Percentiles rank a stretch among this genome's conserved stretches.
phyloP scores from a whole-genome alignment of 1,140 invertebrate genomes.

The Sarcophaga bullata region DNA sequence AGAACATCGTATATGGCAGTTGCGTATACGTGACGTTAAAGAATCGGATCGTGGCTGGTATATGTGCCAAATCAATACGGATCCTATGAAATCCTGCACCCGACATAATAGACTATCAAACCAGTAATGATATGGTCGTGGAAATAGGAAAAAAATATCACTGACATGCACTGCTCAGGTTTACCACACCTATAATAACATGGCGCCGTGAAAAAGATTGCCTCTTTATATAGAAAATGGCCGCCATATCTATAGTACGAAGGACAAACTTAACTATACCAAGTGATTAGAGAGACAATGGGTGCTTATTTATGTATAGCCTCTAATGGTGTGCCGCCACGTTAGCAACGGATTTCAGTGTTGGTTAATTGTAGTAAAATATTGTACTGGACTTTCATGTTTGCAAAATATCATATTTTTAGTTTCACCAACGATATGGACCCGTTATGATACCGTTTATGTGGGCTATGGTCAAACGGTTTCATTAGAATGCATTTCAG shows the following conservation, averaged over 20 bases:
- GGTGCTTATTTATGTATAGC: slow-evolving; percentile 68
- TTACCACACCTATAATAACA: slow-evolving; percentile 73
- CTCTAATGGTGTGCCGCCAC: slow-evolving; percentile 81
- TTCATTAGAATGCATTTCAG: slow-evolving; percentile 69
- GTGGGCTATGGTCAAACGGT: slow-evolving; percentile 70
- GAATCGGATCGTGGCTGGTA: slow-evolving; percentile 84
- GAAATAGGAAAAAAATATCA: slow-evolving; percentile 80
- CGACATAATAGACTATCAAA: slow-evolving; percentile 79
- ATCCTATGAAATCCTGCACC: slow-evolving; percentile 90
- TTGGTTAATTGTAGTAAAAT: slow-evolving; percentile 78
- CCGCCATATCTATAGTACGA: slow-evolving; percentile 60
- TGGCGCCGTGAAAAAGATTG: slow-evolving; percentile 76
- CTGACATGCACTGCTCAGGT: slow-evolving; percentile 80
- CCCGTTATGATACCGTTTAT: slow-evolving; percentile 70
- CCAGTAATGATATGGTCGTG: slow-evolving; percentile 78
- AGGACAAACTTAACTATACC: slow-evolving; percentile 66
- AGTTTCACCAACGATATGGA: slow-evolving; percentile 71
- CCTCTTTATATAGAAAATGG: slow-evolving; percentile 57
- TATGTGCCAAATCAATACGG: slow-evolving; percentile 92
- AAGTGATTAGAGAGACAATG: slow-evolving; percentile 64
- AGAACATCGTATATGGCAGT: slow-evolving; percentile 83
- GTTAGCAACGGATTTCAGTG: slow-evolving; percentile 81
- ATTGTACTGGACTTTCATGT: neutral
- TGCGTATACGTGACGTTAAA: slow-evolving; percentile 83
- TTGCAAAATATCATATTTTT: slow-evolving; percentile 14